Base-by-base conservation (phyloP, 2,888 invertebrate species). In the Spodoptera exigua region DNA sequence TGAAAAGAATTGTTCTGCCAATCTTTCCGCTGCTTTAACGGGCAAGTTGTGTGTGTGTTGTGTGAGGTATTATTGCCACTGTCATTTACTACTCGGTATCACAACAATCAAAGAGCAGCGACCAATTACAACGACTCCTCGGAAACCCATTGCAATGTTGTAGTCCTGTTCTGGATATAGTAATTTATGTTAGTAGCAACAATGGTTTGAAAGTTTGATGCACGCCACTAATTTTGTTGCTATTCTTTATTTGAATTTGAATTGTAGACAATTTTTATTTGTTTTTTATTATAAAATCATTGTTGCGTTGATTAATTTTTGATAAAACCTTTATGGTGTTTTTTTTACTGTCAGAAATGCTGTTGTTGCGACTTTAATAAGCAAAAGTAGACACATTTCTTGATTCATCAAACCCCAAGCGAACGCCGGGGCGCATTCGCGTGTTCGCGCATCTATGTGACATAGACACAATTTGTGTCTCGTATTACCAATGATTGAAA, bases 61-160 rank as follows among this genome's bases (percentile, higher is more conserved):
- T 67, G 61, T 62, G 53, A 61, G 55, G 63, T 39, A 78, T 80
- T 77, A 78, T 72, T 34, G 34, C 52, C 52, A 60, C 69, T 75
- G 75, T 80, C 75, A 81, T 80, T 82, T 74, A 63, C 74, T 75
- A 54, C 71, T 60, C 63, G 44, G 41, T 66, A 67, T 67, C 74
- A 72, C 74, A 69, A 76, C 78, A 79, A 83, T 83, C 79, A 81
- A 81, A 80, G 78, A 73, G 76, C 69, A 68, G 71, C 54, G 66
- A 58, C 77, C 78, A 84, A 85, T 85, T 85, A 85, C 76, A 45
- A 41, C 53, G 51, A 73, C 61, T 62, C 61, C 57, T 37, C 18
- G 58, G 60, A 51, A 54, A 73, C 66, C 65, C 75, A 76, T 78
- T 78, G 59, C 77, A 51, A 55, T 82, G 82, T 82, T 80, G 79